Conservation (phyloP, 1,140 invertebrate genomes). For the Uloborus diversus region DNA sequence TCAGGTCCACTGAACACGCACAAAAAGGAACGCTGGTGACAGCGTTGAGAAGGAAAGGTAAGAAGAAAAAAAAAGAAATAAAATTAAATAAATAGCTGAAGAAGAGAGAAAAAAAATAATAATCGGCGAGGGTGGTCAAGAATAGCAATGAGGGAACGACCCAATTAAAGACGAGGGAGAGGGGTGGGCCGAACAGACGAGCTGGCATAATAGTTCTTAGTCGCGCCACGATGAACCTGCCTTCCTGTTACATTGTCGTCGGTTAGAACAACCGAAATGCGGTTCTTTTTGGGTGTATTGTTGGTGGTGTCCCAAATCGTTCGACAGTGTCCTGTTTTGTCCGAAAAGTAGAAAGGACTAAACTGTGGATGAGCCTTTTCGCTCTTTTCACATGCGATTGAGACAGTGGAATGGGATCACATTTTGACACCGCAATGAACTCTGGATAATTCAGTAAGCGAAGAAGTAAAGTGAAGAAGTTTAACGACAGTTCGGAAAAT, state of each 20-base stretch:
- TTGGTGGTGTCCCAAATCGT: not conserved
- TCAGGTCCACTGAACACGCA: slow-evolving; percentile 21
- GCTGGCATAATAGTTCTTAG: slow-evolving; percentile 47
- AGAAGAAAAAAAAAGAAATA: slow-evolving; percentile 23
- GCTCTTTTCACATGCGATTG: no score
- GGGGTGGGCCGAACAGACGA: slow-evolving; percentile 20
- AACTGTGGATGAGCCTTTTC: no score
- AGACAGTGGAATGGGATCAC: no score
- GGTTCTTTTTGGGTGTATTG: not conserved
- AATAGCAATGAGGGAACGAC: slow-evolving; percentile 50
- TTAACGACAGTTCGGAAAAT: no score
- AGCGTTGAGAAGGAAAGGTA: not conserved
- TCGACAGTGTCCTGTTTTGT: not conserved
- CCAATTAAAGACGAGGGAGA: slow-evolving; percentile 49
- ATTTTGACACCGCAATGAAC: no score
- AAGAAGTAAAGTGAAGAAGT: no score
- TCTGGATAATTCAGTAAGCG: no score
- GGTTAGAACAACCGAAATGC: not conserved
- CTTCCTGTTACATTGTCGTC: slow-evolving; percentile 33
- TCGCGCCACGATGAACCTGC: slow-evolving; percentile 31
- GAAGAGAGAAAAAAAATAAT: slow-evolving; percentile 7
- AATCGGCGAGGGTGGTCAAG: slow-evolving; percentile 6
- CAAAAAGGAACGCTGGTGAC: slow-evolving; percentile 18
- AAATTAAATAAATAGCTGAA: not conserved
- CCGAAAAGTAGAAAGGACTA: no score